Conservation (phyloP, 53 echinoderm and acorn worm species). For the Holothuria leucospilota region DNA sequence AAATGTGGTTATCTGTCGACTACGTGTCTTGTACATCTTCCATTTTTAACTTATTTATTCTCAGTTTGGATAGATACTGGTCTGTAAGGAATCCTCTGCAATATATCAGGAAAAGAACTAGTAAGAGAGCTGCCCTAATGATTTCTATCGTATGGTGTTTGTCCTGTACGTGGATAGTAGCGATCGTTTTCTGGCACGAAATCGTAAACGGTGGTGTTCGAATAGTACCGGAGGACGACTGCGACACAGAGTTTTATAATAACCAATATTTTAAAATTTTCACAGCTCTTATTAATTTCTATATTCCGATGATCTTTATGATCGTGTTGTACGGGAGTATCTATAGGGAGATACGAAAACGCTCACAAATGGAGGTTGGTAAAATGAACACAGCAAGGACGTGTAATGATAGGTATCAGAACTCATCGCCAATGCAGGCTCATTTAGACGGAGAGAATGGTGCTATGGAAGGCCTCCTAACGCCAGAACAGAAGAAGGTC, state of each 20-base stretch:
- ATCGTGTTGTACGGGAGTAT: conserved; percentile 84
- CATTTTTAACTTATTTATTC: conserved; percentile 90
- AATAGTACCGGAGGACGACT: conserved; percentile 57
- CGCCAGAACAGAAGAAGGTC: conserved; percentile 46
- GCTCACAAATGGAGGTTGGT: conserved; percentile 85
- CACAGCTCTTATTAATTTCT: conserved; percentile 92
- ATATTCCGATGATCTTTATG: conserved; percentile 81
- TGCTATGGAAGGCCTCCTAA: conserved; percentile 25
- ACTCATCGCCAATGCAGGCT: conserved; percentile 23
- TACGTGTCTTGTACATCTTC: conserved; percentile 96
- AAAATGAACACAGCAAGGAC: conserved; percentile 63
- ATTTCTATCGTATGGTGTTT: conserved; percentile 86
- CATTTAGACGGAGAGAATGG: conserved; percentile 37
- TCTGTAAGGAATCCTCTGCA: conserved; percentile 90
- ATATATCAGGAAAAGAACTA: conserved; percentile 90
- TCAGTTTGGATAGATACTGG: conserved; percentile 97
- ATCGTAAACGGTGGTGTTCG: conserved; percentile 65
- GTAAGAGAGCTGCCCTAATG: conserved; percentile 84
- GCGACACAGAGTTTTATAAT: conserved; percentile 89
- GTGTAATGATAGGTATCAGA: conserved; percentile 40
- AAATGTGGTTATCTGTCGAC: conserved; percentile 87
- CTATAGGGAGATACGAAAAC: conserved; percentile 80
- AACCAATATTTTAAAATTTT: conserved; percentile 78
- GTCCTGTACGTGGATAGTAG: conserved; percentile 75
- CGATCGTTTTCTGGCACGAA: conserved; percentile 82